Percentiles rank a stretch among this genome's conserved stretches.
These are phyloP conservation scores for Sminthopsis crassicaudata DNA, from an alignment of 2,113 vertebrate species.

Conservation along the genomic window DNA sequence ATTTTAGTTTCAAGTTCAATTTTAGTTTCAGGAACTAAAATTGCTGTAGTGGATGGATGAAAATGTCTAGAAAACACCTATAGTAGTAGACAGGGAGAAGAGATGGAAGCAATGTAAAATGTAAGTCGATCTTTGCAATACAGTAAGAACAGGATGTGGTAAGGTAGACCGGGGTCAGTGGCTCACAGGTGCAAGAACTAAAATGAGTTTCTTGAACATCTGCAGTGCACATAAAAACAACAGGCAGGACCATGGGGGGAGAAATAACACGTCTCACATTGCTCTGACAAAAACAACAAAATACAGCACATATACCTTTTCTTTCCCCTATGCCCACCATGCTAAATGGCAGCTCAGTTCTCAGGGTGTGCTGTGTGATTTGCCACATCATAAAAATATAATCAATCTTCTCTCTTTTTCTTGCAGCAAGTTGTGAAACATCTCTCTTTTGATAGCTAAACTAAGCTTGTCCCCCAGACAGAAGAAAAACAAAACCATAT, in stretches of 20 bases:
- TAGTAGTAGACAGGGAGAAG: slow-evolving; percentile 35
- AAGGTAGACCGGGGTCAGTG: slow-evolving; percentile 74
- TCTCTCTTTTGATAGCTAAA: slow-evolving; percentile 50
- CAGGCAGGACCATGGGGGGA: slow-evolving; percentile 35
- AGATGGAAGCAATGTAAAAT: slow-evolving; percentile 43
- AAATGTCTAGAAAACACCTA: slow-evolving; percentile 16
- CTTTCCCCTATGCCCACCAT: neutral
- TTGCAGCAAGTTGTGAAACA: slow-evolving; percentile 64
- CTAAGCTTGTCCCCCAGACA: slow-evolving; percentile 60
- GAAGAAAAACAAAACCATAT: slow-evolving; percentile 75
- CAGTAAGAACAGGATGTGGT: slow-evolving; percentile 64
- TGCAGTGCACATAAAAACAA: slow-evolving; percentile 75
- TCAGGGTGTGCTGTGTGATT: slow-evolving; percentile 63
- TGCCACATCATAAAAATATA: slow-evolving; percentile 70
- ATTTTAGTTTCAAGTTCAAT: slow-evolving; percentile 21
- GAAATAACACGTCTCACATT: slow-evolving; percentile 40
- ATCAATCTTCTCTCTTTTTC: slow-evolving; percentile 62
- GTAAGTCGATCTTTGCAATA: slow-evolving; percentile 73
- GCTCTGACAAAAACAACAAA: slow-evolving; percentile 70
- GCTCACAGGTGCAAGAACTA: slow-evolving; percentile 74
- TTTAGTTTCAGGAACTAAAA: slow-evolving; percentile 34
- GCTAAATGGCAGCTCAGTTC: slow-evolving; percentile 36
- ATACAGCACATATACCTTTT: neutral
- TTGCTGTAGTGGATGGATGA: neutral
- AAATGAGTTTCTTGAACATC: slow-evolving; percentile 83